Percentiles rank a stretch among this genome's conserved stretches.
phyloP scores from a whole-genome alignment of 2,113 vertebrate species.

The Origma solitaria region DNA sequence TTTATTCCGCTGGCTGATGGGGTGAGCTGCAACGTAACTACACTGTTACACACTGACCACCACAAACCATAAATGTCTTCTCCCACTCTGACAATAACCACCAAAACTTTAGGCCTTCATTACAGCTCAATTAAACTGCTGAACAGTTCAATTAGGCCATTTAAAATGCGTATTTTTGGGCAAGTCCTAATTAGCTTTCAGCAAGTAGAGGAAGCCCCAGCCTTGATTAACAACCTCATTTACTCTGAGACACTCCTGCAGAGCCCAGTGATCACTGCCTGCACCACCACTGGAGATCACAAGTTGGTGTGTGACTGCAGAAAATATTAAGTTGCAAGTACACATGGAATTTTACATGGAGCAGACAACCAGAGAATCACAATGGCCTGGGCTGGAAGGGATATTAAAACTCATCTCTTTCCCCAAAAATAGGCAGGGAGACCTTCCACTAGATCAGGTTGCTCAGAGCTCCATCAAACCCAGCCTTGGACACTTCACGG shows the following conservation, averaged over 20 bases:
- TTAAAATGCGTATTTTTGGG: not conserved
- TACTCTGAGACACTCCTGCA: not conserved
- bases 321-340: not conserved
- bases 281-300: not conserved
- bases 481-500: not conserved
- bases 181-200: not conserved
- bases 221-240: not conserved
- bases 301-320: not conserved
- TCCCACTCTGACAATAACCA: not conserved
- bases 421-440: not conserved
- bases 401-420: not conserved
- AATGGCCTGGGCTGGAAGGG: not conserved
- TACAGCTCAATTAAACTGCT: not conserved
- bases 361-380: not conserved
- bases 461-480: not conserved
- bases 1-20: not conserved
- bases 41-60: not conserved
- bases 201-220: not conserved
- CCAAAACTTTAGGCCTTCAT: not conserved
- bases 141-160: not conserved
- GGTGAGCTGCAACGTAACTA: not conserved
- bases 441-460: not conserved
- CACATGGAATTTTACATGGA: fast-evolving
- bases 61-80: not conserved
- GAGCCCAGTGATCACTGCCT: fast-evolving